Percentiles rank a stretch among this genome's conserved stretches.
These are phyloP conservation scores for zebrafish (Danio rerio) DNA, from an alignment of 2,113 vertebrate genomes.

Conservation along the genomic window DNA sequence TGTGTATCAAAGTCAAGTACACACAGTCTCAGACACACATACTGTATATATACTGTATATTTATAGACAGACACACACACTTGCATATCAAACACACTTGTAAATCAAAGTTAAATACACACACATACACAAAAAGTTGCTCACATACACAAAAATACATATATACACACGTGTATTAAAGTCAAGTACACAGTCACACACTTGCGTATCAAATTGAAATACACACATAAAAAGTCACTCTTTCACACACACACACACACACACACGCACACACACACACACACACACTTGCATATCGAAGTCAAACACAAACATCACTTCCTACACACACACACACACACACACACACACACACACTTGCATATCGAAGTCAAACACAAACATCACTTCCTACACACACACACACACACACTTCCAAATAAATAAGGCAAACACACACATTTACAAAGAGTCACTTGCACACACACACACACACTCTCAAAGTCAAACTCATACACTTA, in stretches of 20 bases:
- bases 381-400: background rate
- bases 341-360: background rate
- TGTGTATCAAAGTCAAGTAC: too few relatives aligned
- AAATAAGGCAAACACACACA: background rate
- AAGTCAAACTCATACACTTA: too few relatives aligned
- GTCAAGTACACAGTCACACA: background rate
- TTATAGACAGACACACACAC: too few relatives aligned
- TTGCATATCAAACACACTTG: too few relatives aligned
- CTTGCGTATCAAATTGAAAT: too few relatives aligned
- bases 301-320: background rate
- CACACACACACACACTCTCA: background rate
- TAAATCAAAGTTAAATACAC: too few relatives aligned
- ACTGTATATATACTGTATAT: too few relatives aligned
- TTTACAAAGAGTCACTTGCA: background rate
- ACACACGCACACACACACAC: background rate
- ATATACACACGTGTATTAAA: accelerated
- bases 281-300: too few relatives aligned
- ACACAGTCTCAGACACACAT: too few relatives aligned
- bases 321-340: background rate
- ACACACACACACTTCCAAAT: background rate
- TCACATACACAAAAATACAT: accelerated
- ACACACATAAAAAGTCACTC: background rate
- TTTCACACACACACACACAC: accelerated
- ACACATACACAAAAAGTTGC: too few relatives aligned
- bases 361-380: background rate